These are phyloP conservation scores for Uropetala carovei DNA, from an alignment of 2,888 invertebrate species.

Conservation along the genomic window DNA sequence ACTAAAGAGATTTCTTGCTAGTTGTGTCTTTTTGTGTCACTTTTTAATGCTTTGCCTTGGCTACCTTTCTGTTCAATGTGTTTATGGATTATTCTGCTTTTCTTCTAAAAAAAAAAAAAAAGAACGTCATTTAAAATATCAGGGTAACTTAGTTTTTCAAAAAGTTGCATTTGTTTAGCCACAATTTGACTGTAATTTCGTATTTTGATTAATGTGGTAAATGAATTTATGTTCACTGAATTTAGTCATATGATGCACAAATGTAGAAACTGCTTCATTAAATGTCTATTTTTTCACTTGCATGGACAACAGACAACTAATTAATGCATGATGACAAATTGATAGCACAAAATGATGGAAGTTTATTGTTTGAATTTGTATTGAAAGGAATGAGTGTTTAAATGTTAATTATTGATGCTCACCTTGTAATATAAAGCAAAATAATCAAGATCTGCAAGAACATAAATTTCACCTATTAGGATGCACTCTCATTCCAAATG, in stretches of 20 bases:
- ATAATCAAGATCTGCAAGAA: too few species aligned
- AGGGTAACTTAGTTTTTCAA: background rate
- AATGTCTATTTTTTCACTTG: constrained; percentile 30
- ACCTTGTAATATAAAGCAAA: too few species aligned
- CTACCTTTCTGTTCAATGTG: constrained; percentile 45
- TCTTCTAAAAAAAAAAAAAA: background rate
- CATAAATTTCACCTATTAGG: too few species aligned
- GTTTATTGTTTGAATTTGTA: background rate
- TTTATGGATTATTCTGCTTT: background rate
- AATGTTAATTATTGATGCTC: too few species aligned
- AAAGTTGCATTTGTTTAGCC: background rate
- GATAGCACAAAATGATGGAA: background rate
- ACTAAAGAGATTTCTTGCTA: background rate
- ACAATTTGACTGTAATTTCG: background rate
- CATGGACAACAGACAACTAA: constrained; percentile 26
- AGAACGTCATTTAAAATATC: background rate
- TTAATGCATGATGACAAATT: constrained; percentile 25
- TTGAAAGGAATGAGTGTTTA: background rate
- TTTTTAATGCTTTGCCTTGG: constrained; percentile 38
- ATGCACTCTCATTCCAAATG: too few species aligned
- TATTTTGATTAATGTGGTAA: constrained; percentile 37
- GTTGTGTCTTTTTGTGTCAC: constrained; percentile 8
- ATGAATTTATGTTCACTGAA: constrained; percentile 27
- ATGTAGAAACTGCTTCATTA: constrained; percentile 37
- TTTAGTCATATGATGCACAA: constrained; percentile 32